Evolutionary conservation across 2,888 invertebrate genomes (phyloP), one percentile per base, ranked within the genome.

Genomic region (Drosophila pseudotalamancana): DNA sequence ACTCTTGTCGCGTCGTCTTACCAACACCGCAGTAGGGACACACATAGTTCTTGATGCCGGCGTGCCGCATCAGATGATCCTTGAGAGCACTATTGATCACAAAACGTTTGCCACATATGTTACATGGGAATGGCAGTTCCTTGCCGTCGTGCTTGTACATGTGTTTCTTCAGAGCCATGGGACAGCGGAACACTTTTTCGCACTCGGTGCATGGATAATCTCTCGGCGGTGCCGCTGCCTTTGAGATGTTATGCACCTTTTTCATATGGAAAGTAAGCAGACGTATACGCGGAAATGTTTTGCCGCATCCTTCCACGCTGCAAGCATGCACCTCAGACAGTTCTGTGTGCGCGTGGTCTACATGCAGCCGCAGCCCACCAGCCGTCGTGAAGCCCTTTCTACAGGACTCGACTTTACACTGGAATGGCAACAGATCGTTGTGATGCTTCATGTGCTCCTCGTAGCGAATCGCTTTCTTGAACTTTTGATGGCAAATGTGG

Each of bases 11-110:
- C 1, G 90, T 91, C 2, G 91, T 90, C 53, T 90, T 91, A 2
- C 89, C 90, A 9, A 90, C 89, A 1, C 90, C 90, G 54, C 90
- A 90, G 43, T 90, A 89, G 0, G 91, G 90, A 31, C 90, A 90
- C 2, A 90, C 89, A 39, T 90, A 90, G 59, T 90, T 90, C 61
- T 90, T 90, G 16, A 91, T 90, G 4, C 91, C 91, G 0, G 90
- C 89, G 55, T 90, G 90, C 0, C 90, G 82, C 86, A 90, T 90
- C 16, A 90, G 65, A 65, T 90, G 91, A 55, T 90, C 91, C 54
- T 90, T 90, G 1, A 91, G 73, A 0, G 91, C 91, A 18, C 90
- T 88, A 29, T 89, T 90, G 4, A 90, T 90, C 12, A 90, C 90
- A 48, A 90, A 90, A 1, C 90, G 84, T 43, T 90, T 90, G 16